These are phyloP conservation scores for Triops cancriformis DNA, from an alignment of 1,140 invertebrate species.

Conservation along the genomic window DNA sequence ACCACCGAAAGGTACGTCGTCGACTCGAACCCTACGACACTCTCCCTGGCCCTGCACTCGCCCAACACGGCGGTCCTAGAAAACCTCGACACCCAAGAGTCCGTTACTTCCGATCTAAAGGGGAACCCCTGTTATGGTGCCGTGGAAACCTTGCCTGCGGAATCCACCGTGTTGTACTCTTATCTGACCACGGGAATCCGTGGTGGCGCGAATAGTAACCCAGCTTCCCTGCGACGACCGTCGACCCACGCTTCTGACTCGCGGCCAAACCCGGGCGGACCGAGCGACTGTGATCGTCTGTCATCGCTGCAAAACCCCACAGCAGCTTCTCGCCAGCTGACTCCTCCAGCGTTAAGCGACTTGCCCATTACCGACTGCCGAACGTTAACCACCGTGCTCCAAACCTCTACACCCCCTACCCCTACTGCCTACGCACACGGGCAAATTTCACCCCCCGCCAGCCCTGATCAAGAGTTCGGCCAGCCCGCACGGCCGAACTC, in stretches of 20 bases:
- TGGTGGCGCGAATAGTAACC: background rate
- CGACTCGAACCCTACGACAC: constrained; percentile 25
- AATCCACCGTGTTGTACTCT: constrained; percentile 22
- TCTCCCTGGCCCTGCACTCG: constrained; percentile 15
- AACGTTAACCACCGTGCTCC: background rate
- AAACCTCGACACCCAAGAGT: constrained; percentile 24
- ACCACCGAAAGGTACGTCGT: constrained; percentile 41
- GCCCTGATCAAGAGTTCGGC: constrained; percentile 40
- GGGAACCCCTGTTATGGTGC: background rate
- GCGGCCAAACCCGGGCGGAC: background rate
- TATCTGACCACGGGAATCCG: constrained; percentile 24
- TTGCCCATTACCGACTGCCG: background rate
- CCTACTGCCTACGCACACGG: constrained; percentile 33
- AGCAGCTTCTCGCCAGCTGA: background rate
- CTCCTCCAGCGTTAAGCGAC: background rate
- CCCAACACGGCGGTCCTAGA: constrained; percentile 26
- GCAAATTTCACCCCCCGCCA: constrained; percentile 47
- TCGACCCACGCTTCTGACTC: background rate
- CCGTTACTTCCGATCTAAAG: background rate
- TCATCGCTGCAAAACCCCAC: background rate
- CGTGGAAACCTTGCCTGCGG: background rate
- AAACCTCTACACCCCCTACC: background rate
- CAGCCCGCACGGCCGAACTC: constrained; percentile 29
- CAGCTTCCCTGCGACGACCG: background rate
- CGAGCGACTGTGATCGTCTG: background rate